Base-by-base conservation (phyloP, 2,113 vertebrate genomes). In the Hucho hucho region DNA sequence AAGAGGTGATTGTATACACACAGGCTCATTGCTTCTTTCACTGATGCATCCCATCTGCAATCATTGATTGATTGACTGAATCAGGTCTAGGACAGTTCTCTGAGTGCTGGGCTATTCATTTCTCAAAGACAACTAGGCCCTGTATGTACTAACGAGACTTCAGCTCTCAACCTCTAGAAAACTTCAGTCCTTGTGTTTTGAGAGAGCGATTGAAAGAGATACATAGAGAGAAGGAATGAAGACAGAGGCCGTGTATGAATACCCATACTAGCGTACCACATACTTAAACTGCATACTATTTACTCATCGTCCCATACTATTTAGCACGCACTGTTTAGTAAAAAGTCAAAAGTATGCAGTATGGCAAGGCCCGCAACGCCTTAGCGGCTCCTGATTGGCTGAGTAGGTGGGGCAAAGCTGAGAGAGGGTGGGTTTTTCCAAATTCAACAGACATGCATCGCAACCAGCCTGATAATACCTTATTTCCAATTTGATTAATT, bases 11-110 rank as follows among this genome's bases (percentile, higher is more conserved):
- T 7, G n/a, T 6, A 61, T 7, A 61, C 58, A 61, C n/a, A 6
- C 20, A 61, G 58, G 58, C n/a, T 61, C 58, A 61, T 13, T 3
- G 58, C n/a, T 18, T 18, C 4, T 53, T 53, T 18, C 12, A 13
- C 49, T 53, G 49, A 53, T 77, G 73, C 37, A 43, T 4, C 70
- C n/a, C 32, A 37, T 58, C 64, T 56, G 59, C 70, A 78, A 66
- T 69, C 78, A 86, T 76, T 81, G 83, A 87, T 79, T 73, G 78
- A 86, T 86, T 84, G 86, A 88, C 80, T 87, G 84, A 89, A 86
- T 84, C 64, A 22, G 73, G 85, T 82, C 81, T 76, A 78, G 75
- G 72, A 83, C 78, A 81, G 63, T 78, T 69, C 69, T 84, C 73
- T 82, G 82, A 86, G 84, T 78, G 79, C 73, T 71, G 73, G 75